These are phyloP conservation scores for Poeciliopsis turneri DNA, from an alignment of 2,797 vertebrate genomes.

Conservation along the genomic window DNA sequence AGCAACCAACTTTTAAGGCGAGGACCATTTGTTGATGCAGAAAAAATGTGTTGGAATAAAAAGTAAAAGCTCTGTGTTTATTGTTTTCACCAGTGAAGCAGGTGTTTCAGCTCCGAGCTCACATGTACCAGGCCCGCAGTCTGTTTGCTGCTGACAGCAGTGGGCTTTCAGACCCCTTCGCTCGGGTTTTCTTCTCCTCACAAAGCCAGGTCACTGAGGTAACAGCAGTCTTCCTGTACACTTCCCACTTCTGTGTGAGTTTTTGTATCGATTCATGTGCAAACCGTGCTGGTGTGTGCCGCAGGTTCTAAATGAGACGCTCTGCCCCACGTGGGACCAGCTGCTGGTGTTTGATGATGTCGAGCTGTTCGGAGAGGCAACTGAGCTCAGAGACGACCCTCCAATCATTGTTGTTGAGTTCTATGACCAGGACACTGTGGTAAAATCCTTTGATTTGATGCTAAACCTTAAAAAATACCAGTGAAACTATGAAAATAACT, in stretches of 20 bases:
- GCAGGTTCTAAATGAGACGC: conserved; percentile 93
- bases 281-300: neutral
- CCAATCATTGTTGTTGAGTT: conserved; percentile 97
- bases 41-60: neutral
- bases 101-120: conserved; percentile 94
- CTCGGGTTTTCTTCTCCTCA: conserved; percentile 95
- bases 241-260: neutral
- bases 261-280: neutral
- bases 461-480: neutral
- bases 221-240: conserved; percentile 4
- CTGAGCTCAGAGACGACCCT: conserved; percentile 93
- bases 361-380: conserved; percentile 92
- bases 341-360: conserved; percentile 94
- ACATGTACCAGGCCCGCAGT: conserved; percentile 98
- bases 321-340: conserved; percentile 98
- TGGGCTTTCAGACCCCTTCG: conserved; percentile 95
- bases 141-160: conserved; percentile 95
- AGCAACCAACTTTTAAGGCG: neutral
- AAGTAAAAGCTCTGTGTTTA: conserved; percentile 6
- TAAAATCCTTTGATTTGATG: conserved; percentile 58
- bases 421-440: conserved; percentile 96
- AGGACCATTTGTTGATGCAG: conserved; percentile 7
- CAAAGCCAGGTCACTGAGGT: conserved; percentile 98
- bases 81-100: conserved; percentile 88
- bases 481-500: neutral